Conservation (phyloP, 2,888 invertebrate genomes). For the Polylopha cassiicola region DNA sequence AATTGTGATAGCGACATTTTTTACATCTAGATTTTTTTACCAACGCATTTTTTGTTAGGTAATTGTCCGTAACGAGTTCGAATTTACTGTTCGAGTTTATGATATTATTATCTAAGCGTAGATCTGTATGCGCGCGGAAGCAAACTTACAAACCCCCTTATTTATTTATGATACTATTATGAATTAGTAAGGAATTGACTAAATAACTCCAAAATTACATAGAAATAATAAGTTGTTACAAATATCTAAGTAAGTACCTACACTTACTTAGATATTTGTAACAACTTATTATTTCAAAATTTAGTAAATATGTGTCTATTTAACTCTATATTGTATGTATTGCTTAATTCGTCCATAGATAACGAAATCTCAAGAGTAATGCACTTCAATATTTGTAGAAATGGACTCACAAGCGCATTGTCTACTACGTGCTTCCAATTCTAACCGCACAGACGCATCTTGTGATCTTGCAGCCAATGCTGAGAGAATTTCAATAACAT, state of each 20-base stretch:
- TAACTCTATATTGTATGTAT: slow-evolving; percentile 19
- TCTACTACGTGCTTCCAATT: slow-evolving; percentile 53
- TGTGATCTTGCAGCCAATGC: slow-evolving; percentile 34
- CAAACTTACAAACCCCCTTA: no score
- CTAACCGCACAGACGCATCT: slow-evolving; percentile 44
- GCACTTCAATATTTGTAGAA: slow-evolving; percentile 59
- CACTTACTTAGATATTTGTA: no score
- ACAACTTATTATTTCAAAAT: no score
- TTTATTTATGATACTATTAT: no score
- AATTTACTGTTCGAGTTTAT: no score
- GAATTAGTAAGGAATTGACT: no score
- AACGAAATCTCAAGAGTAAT: slow-evolving; percentile 46
- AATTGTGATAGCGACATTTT: slow-evolving; percentile 3
- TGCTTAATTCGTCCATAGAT: slow-evolving; percentile 25
- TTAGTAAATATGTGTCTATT: background rate
- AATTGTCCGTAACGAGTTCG: no score
- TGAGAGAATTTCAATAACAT: slow-evolving; percentile 40
- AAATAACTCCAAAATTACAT: no score
- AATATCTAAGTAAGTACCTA: no score
- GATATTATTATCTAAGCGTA: no score
- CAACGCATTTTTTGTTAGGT: background rate
- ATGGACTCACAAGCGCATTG: slow-evolving; percentile 48
- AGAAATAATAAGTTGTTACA: no score
- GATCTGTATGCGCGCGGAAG: no score
- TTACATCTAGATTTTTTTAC: slow-evolving; percentile 2